Base-by-base conservation (phyloP, 2,113 vertebrate species). In the Cyanoramphus novaezelandiae region DNA sequence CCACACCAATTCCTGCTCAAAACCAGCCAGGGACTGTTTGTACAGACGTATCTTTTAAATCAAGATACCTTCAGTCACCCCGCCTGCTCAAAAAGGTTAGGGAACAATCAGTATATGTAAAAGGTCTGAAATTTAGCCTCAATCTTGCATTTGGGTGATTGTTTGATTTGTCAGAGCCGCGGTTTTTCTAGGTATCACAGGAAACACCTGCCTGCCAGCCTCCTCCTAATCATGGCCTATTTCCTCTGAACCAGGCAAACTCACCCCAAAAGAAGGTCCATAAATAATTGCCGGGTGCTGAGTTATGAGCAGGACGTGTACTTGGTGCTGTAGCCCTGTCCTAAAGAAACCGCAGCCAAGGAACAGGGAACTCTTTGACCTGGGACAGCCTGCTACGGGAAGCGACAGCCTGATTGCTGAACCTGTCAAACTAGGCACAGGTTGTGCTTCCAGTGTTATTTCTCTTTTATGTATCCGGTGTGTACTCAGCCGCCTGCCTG, bases 141-240 rank as follows among this genome's bases (percentile, higher is more conserved):
- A 79, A 9, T 85, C 77, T 88, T 72, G 76, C 2, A 2, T 92
- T 80, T 69, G 83, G 74, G 24, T 59, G 82, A 83, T 91, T 92
- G 79, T 93, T 92, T 53, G 18, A 0, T 92, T 91, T 85, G 63
- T 91, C 86, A 91, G 57, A 62, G 46, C 37, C 8, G 5, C 65
- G 28, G 35, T 6, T 86, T 92, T 92, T 82, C 64, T 72, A 65
- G 78, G 65, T 95, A 95, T 96, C 95, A 70, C 53, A 91, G 96
- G 88, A 97, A 96, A 89, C 93, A 93, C 72, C 92, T 94, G 92
- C 37, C 65, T 88, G 77, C 82, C 80, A 81, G 77, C 39, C 88
- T 92, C n/a, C 77, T 24, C 6, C 65, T 78, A 93, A 89, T 84
- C 57, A 24, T 10, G 21, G 69, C 41, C 17, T 33, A 3, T 92